A percentile compares a stretch with the other conserved stretches of the same genome.
phyloP scores from a whole-genome alignment of 92 coral and sea anemone genomes.

The Porites lobata region DNA sequence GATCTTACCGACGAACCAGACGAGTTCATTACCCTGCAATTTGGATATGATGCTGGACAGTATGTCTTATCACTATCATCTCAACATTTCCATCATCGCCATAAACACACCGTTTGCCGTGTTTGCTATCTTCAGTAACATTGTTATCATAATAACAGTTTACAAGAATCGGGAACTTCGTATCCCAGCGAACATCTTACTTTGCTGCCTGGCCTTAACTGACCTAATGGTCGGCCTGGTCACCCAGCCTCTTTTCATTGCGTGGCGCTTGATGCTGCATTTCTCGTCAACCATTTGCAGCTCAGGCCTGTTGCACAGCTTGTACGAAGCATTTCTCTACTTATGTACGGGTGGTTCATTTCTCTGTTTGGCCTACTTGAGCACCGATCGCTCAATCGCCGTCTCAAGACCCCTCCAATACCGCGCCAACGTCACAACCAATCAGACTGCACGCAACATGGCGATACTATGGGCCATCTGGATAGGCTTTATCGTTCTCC shows the following conservation, averaged over 20 bases:
- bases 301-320: slow-evolving; percentile 45
- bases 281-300: slow-evolving; percentile 47
- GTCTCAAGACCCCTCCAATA: slow-evolving; percentile 59
- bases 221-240: slow-evolving; percentile 61
- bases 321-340: slow-evolving; percentile 63
- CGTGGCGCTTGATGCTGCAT: slow-evolving; percentile 72
- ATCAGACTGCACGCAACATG: slow-evolving; percentile 21
- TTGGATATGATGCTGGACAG: neutral
- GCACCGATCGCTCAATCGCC: slow-evolving; percentile 65
- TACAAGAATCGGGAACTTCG: slow-evolving; percentile 51
- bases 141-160: slow-evolving; percentile 29
- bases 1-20: neutral
- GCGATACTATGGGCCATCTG: slow-evolving; percentile 49
- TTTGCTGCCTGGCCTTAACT: slow-evolving; percentile 65
- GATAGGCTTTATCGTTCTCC: slow-evolving; percentile 53
- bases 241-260: slow-evolving; percentile 64
- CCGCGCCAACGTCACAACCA: slow-evolving; percentile 29
- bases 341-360: slow-evolving; percentile 69
- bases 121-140: slow-evolving; percentile 58
- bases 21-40: neutral
- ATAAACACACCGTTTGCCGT: slow-evolving; percentile 66
- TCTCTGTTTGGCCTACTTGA: slow-evolving; percentile 40
- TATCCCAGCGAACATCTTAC: slow-evolving; percentile 53
- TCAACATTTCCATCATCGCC: slow-evolving; percentile 58
- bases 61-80: slow-evolving; percentile 39